Evolutionary conservation across 2,113 vertebrate genomes (phyloP).

Genomic region (Alosa alosa): DNA sequence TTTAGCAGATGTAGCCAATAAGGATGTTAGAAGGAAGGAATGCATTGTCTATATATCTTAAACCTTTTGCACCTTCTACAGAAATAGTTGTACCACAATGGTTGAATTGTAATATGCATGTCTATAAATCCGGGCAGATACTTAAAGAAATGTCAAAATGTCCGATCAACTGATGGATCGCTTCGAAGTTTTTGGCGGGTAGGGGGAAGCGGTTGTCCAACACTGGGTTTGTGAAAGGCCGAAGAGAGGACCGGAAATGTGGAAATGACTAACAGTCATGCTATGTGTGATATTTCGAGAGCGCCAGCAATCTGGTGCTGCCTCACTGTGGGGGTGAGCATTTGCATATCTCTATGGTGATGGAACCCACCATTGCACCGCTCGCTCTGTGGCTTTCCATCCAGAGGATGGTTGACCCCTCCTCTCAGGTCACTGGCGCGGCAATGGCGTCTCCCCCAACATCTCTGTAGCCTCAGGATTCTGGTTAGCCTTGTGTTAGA

Average conservation of each 20-base stretch:
- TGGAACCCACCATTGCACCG: not conserved
- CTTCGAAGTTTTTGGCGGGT: not conserved
- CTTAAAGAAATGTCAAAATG: not conserved
- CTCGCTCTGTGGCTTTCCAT: not conserved
- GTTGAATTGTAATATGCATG: not conserved
- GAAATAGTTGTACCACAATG: not conserved
- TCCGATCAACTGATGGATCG: not conserved
- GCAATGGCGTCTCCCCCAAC: not conserved
- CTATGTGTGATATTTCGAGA: not conserved
- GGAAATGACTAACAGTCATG: not conserved
- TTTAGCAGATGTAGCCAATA: not conserved
- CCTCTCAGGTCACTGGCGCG: slow-evolving; percentile 29
- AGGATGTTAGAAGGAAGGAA: not conserved
- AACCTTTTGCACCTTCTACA: not conserved
- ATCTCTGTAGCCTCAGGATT: not conserved
- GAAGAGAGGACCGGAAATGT: not conserved
- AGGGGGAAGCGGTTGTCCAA: not conserved
- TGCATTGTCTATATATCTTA: not conserved
- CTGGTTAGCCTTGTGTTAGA: not conserved
- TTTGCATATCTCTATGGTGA: slow-evolving; percentile 40
- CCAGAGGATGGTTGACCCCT: not conserved
- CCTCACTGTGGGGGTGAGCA: slow-evolving; percentile 13
- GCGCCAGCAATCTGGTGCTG: not conserved
- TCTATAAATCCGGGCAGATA: too few species aligned
- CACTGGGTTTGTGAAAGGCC: not conserved